Conservation (phyloP, 1,140 invertebrate genomes). For the Drosophila leontia region DNA sequence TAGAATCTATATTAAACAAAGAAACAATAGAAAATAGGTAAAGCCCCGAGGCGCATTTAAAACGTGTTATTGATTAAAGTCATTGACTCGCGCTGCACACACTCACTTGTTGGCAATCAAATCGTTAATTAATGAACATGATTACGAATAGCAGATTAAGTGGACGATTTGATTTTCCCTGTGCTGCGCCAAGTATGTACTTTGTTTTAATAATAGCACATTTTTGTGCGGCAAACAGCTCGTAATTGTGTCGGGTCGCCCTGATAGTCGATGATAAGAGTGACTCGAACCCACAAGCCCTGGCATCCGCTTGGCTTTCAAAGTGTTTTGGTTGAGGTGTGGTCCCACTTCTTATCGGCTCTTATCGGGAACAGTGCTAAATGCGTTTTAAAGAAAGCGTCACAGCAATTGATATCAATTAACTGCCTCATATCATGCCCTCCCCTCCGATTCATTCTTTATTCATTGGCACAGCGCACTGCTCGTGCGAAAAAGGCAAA, state of each 20-base stretch:
- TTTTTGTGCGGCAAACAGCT: conserved; percentile 11
- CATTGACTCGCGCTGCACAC: neutral
- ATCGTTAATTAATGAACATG: conserved; percentile 13
- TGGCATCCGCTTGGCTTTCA: conserved; percentile 5
- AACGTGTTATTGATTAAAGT: conserved; percentile 2
- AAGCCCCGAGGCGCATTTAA: neutral
- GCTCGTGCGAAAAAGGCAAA: conserved; percentile 6
- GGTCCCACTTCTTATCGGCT: conserved; percentile 2
- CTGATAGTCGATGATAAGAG: conserved; percentile 11
- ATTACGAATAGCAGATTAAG: conserved; percentile 12
- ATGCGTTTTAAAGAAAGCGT: conserved; percentile 12
- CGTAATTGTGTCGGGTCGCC: conserved; percentile 7
- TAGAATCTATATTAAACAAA: neutral
- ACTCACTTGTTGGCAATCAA: conserved; percentile 15
- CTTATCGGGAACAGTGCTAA: conserved; percentile 17
- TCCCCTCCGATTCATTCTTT: neutral
- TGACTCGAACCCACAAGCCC: conserved; percentile 1
- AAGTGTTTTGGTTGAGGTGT: conserved; percentile 1
- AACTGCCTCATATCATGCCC: conserved; percentile 11
- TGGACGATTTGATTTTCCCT: conserved; percentile 4
- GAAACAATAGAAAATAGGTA: neutral
- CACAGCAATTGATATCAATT: conserved; percentile 19
- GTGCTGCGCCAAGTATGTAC: neutral
- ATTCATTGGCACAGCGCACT: neutral
- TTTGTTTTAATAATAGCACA: conserved; percentile 15